These are phyloP conservation scores for Drosophila saltans DNA, from an alignment of 1,140 invertebrate species.

Conservation along the genomic window DNA sequence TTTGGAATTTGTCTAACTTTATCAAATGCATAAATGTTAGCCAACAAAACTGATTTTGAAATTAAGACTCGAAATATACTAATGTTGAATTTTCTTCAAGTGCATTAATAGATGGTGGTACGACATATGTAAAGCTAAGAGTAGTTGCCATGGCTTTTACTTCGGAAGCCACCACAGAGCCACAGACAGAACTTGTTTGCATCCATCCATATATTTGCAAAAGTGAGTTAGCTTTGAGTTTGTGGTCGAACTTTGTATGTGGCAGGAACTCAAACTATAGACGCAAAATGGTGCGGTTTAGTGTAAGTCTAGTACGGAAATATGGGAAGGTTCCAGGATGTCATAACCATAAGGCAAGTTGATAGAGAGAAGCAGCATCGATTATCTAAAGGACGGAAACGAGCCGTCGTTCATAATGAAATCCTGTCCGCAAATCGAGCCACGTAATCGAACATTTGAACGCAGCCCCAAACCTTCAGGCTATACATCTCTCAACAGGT, in stretches of 20 bases:
- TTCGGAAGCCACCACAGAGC: constrained; percentile 15
- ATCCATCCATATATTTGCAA: constrained; percentile 35
- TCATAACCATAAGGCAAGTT: constrained; percentile 61
- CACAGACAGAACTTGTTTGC: constrained; percentile 47
- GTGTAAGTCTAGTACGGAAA: constrained; percentile 39
- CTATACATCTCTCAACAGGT: constrained; percentile 65
- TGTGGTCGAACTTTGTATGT: constrained; percentile 41
- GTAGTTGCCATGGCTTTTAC: constrained; percentile 42
- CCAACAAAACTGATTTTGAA: too few relatives aligned
- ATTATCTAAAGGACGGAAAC: constrained; percentile 48
- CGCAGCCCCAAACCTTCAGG: constrained; percentile 28
- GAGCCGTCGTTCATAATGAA: constrained; percentile 29
- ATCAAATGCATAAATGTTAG: too few relatives aligned
- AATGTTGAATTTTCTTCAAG: not conserved
- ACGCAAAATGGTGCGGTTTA: constrained; percentile 9
- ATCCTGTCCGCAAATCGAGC: constrained; percentile 35
- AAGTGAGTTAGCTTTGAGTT: constrained; percentile 51
- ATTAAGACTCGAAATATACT: too few relatives aligned
- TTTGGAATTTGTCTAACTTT: too few relatives aligned
- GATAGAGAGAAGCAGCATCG: constrained; percentile 40
- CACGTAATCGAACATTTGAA: constrained; percentile 55
- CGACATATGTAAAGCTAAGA: constrained; percentile 21
- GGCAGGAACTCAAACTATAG: constrained; percentile 18
- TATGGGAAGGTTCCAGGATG: constrained; percentile 39
- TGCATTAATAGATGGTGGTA: constrained; percentile 4